Base-by-base conservation (phyloP, 2,888 invertebrate species). In the Boloria selene region DNA sequence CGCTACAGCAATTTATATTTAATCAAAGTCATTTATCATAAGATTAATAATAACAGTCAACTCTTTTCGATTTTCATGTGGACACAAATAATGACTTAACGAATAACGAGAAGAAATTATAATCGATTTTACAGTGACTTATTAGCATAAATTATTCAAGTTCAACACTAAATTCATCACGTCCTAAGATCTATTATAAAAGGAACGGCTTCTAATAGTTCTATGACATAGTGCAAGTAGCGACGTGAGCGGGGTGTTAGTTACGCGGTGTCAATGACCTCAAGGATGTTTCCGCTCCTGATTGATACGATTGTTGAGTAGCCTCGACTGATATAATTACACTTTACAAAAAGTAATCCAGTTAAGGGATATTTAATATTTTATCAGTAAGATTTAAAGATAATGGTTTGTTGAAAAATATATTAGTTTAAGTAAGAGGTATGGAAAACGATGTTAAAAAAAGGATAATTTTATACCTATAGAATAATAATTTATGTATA, bases 191-290 rank as follows among this genome's bases (percentile, higher is more conserved):
- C 66, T 60, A 64, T 65, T 49, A 61, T 61, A 65, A 61, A 56
- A 65, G 63, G 65, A 61, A 61, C 62, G 49, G 53, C 45, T 51
- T 61, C 64, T 71, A 69, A 67, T 69, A 67, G 63, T 65, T 64
- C 65, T 65, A 61, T 58, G 62, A 65, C 64, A 65, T 53, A 63
- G 62, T 65, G 55, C 65, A 49, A 69, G 64, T 56, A 56, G 50
- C 64, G 66, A 68, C 67, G 67, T 65, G 69, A 63, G 68, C 71
- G 64, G 71, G 71, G 67, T 86, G 85, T 87, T 84, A 84, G 80
- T 81, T 84, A 83, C 69, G 84, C 82, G 84, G 82, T 85, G 86
- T 85, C 87, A 79, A 67, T 76, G 83, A 85, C 82, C 82, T 77
- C 76, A 77, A 38, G 82, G 81, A 80, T 79, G 70, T 77, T 80